These are phyloP conservation scores for Capitella teleta DNA, from an alignment of 1,140 invertebrate species.

Conservation along the genomic window DNA sequence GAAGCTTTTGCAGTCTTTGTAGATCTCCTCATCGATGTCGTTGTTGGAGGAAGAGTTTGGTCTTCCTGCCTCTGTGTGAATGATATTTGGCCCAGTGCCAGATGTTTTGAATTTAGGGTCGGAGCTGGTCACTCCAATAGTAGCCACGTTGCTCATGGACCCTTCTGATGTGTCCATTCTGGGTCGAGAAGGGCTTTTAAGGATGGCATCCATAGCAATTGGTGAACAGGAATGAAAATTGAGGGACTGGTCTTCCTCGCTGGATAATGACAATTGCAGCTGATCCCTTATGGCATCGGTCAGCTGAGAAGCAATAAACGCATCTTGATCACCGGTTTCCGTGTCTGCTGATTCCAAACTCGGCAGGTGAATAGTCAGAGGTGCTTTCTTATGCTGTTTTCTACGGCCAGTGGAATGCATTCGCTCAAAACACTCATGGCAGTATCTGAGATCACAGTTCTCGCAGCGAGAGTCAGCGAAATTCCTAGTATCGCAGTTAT, in stretches of 20 bases:
- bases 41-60: slow-evolving; percentile 15
- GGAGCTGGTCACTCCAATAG: no score
- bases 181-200: no score
- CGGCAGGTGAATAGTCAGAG: neutral
- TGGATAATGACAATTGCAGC: no score
- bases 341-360: slow-evolving; percentile 2
- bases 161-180: no score
- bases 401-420: slow-evolving; percentile 19
- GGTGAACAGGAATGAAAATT: no score
- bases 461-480: slow-evolving; percentile 38
- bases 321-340: slow-evolving; percentile 5
- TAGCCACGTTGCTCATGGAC: no score
- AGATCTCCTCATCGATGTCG: slow-evolving; percentile 13
- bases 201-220: no score
- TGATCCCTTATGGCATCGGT: no score
- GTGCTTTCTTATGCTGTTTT: slow-evolving; percentile 15
- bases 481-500: slow-evolving; percentile 30
- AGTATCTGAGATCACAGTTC: slow-evolving; percentile 33
- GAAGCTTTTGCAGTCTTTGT: slow-evolving; percentile 26
- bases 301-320: no score
- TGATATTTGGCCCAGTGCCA: no score
- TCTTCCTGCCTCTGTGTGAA: slow-evolving; percentile 12
- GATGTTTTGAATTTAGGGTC: no score
- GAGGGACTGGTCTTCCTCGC: no score
- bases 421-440: slow-evolving; percentile 31